Evolutionary conservation across 1,140 invertebrate species (phyloP), one percentile per base, ranked within the genome.

Genomic region (Habropoda laboriosa): DNA sequence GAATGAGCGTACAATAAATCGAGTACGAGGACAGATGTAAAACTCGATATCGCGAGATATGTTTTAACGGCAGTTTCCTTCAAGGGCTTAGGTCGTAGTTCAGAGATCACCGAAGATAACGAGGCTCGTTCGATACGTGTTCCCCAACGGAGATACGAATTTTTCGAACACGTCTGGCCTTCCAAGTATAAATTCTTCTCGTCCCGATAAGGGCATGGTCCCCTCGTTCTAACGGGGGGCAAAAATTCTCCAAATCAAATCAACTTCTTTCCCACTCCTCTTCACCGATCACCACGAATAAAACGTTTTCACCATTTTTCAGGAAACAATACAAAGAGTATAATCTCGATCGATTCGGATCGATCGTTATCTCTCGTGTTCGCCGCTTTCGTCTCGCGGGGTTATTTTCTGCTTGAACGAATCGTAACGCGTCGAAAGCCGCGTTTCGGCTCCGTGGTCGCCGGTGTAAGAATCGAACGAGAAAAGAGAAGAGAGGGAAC

Each of bases 71-170:
- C 68, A 66, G 70, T 77, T 77, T 84, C 30, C 71, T 80, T 84
- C 71, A 85, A 84, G 79, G 82, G 53, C 73, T 66, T 72, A 83
- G 82, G 81, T 74, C 82, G 32, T 32, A 83, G 68, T 70, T 82
- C 82, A 71, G 79, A 83, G 82, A 78, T 84, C 79, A 83, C 24
- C 8, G 16, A 4, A 47, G 81, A 80, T 82, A 82, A 63, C 32
- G 13, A 45, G 24, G 0, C 7, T 42, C 32, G 30, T n/a, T 53
- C n/a, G 47, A 53, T 70, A 18, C 27, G 32, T 30, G 47, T 60
- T 38, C 16, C 35, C 13, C 18, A 18, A 38, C 6, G 18, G 61
- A 76, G 51, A 57, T 76, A 66, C 16, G 12, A 55, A 27, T 42
- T 27, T 75, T 47, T 53, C 58, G 21, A 8, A 5, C 18, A n/a